Evolutionary conservation across 1,140 invertebrate genomes (phyloP).

Genomic region (Grapholita molesta): DNA sequence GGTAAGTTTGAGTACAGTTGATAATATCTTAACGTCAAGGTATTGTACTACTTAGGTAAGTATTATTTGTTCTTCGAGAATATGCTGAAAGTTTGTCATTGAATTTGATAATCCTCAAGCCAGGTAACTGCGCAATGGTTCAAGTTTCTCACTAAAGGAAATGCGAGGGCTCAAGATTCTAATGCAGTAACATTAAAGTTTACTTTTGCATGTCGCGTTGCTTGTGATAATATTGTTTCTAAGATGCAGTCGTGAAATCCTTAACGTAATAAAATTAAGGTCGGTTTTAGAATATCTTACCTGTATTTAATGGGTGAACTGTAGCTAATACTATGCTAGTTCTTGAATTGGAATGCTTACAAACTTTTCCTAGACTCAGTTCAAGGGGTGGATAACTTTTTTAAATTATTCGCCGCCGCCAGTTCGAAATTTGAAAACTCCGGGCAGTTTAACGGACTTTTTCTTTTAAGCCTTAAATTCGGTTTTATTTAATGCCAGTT

Average conservation of each 20-base stretch:
- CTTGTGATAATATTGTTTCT: neutral
- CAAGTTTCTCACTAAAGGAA: constrained; percentile 3
- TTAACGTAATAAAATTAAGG: neutral
- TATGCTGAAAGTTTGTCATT: constrained; percentile 2
- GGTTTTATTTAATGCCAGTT: neutral
- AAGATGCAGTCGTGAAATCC: neutral
- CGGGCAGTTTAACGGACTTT: constrained; percentile 2
- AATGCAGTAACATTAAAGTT: neutral
- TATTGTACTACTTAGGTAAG: neutral
- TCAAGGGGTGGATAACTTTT: constrained; percentile 5
- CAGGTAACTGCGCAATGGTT: constrained; percentile 6
- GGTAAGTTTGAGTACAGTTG: neutral
- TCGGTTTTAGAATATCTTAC: neutral
- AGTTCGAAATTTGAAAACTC: constrained; percentile 14
- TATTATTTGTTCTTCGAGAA: constrained; percentile 1
- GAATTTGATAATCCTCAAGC: constrained; percentile 10
- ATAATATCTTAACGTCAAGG: neutral
- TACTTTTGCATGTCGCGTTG: neutral
- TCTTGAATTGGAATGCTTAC: constrained; percentile 11
- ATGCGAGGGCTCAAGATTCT: neutral
- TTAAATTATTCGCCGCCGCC: constrained; percentile 7
- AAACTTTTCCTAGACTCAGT: constrained; percentile 7
- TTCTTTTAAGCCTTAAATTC: neutral
- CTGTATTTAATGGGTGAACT: neutral
- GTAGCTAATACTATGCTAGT: constrained; percentile 5